These are phyloP conservation scores for Oscheius onirici DNA, from an alignment of 2,888 invertebrate genomes.

Conservation along the genomic window DNA sequence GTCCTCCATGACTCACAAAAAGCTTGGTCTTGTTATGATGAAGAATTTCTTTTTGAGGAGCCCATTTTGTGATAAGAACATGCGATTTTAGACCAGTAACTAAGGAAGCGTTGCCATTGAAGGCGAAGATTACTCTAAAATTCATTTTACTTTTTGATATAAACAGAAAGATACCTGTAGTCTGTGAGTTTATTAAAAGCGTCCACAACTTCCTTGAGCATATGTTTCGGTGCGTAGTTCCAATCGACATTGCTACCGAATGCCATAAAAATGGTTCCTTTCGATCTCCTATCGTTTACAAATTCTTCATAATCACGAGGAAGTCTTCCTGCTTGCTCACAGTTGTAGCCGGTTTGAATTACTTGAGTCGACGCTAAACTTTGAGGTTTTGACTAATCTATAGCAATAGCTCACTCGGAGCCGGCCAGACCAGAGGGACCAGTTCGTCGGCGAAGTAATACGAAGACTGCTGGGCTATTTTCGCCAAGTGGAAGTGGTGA, in stretches of 20 bases:
- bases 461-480: constrained; percentile 27
- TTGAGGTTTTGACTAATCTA: neutral
- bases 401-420: constrained; percentile 17
- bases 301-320: constrained; percentile 26
- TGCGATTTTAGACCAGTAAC: constrained; percentile 26
- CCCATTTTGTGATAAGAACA: constrained; percentile 38
- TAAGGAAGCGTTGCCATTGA: constrained; percentile 27
- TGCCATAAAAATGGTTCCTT: constrained; percentile 46
- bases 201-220: constrained; percentile 30
- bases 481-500: constrained; percentile 22
- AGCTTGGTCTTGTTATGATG: constrained; percentile 35
- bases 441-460: constrained; percentile 32
- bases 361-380: constrained; percentile 25
- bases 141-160: neutral
- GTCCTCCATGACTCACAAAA: constrained; percentile 45
- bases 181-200: constrained; percentile 34
- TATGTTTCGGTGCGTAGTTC: constrained; percentile 31
- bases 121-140: constrained; percentile 38
- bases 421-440: constrained; percentile 33
- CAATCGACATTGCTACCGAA: constrained; percentile 40
- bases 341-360: constrained; percentile 29
- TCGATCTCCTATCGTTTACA: constrained; percentile 32
- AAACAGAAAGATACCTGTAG: constrained; percentile 13
- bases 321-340: constrained; percentile 7
- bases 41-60: constrained; percentile 46